Base-by-base conservation (phyloP, 2,797 vertebrate genomes). In the Pseudotriccus pelzelni region DNA sequence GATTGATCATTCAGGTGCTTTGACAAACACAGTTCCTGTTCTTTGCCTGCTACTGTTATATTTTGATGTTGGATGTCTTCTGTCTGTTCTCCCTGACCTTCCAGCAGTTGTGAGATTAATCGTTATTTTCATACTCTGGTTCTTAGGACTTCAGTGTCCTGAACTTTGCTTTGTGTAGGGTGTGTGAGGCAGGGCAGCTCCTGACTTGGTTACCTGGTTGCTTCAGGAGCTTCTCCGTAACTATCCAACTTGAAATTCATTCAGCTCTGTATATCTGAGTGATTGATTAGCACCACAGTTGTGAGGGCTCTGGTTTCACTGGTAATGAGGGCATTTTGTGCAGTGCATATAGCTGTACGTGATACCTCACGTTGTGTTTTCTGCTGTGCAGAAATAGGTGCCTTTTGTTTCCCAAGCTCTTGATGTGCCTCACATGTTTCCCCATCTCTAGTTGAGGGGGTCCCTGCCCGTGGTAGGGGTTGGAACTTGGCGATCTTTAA, bases 271-370 rank as follows among this genome's bases (percentile, higher is more conserved):
- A 1, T 56, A 34, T 49, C 39, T 39, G 41, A 43, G 14, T 1
- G 7, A 52, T 21, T 36, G 28, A 1, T 0, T 1, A 82, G 36
- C 56, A 21, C 10, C 6, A 10, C 8, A 11, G 41, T 22, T 70
- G 21, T 37, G 47, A 83, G 19, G n/a, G 34, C 7, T 63, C 72
- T 89, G 53, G 37, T 28, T 85, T 68, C 43, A 1, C 12, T 25
- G 44, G 53, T 52, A 41, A 39, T 19, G 0, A 20, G 53, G 27
- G 32, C 10, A 9, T 69, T 78, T 81, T 66, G 11, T 37, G 14
- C 39, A 62, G 6, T 36, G 43, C 36, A 7, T 34, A 2, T 24
- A n/a, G 18, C 12, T 77, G 2, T 30, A 5, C 36, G 32, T 10
- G 16, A 6, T 10, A 24, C 28, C 73, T 76, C 10, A 6, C 22